Evolutionary conservation across 1,140 invertebrate genomes (phyloP).

Genomic region (Phymorhynchus buccinoides): DNA sequence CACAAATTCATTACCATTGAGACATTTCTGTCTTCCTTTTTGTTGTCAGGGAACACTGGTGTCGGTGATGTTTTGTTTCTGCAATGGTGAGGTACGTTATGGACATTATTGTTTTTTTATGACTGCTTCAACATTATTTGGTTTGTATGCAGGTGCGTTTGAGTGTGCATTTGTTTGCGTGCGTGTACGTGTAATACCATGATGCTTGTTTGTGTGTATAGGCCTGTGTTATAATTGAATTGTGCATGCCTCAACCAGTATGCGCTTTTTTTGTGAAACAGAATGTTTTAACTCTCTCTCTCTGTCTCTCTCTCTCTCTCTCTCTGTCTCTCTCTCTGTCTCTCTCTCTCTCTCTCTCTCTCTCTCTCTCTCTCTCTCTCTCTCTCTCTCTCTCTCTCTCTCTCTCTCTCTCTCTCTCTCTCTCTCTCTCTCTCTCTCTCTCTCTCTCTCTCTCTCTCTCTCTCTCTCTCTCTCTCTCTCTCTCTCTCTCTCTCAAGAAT

Average conservation of each 20-base stretch:
- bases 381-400: slow-evolving; percentile 22
- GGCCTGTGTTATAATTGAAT: no score
- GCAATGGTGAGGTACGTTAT: slow-evolving; percentile 74
- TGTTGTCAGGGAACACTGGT: slow-evolving; percentile 63
- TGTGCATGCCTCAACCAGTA: no score
- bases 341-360: neutral
- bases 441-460: slow-evolving; percentile 10
- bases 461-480: slow-evolving; percentile 2
- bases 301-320: no score
- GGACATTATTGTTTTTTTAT: neutral
- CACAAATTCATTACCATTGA: no score
- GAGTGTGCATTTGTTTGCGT: no score
- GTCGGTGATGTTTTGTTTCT: slow-evolving; percentile 77
- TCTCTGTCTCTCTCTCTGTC: neutral
- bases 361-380: slow-evolving; percentile 19
- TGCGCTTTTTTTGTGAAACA: no score
- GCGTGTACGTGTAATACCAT: no score
- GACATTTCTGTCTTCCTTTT: slow-evolving; percentile 20
- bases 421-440: slow-evolving; percentile 10
- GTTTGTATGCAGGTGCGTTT: no score
- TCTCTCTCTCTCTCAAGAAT: neutral
- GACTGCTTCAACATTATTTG: neutral
- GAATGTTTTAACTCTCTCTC: no score
- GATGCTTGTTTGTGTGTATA: no score
- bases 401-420: slow-evolving; percentile 27